Percentiles rank a stretch among this genome's conserved stretches.
Conservation (phyloP, 2,888 invertebrate genomes). For the Pelosia muscerda region DNA sequence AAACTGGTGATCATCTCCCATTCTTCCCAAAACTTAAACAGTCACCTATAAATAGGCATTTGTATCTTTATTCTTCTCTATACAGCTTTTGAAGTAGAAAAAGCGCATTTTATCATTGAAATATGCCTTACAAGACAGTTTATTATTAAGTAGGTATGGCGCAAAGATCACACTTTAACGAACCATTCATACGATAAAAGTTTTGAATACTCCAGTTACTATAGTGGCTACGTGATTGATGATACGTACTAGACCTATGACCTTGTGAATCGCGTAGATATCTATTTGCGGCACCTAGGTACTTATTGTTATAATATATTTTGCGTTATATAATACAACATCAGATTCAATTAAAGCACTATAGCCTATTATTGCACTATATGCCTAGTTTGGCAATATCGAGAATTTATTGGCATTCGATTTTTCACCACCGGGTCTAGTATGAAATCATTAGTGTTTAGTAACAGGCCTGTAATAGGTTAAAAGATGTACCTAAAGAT, state of each 20-base stretch:
- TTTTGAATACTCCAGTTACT: conserved; percentile 40
- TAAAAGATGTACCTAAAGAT: conserved; percentile 74
- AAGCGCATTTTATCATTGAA: conserved; percentile 13
- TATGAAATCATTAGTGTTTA: conserved; percentile 62
- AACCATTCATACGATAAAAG: conserved; percentile 33
- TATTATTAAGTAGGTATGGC: conserved; percentile 21
- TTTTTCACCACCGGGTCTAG: conserved; percentile 59
- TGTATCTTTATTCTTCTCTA: not conserved
- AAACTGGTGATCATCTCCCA: not conserved
- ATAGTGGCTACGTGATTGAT: conserved; percentile 41
- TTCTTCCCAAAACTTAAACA: no score
- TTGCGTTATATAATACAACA: conserved; percentile 34
- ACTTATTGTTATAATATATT: conserved; percentile 15
- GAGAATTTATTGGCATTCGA: conserved; percentile 37
- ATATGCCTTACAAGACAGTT: conserved; percentile 13
- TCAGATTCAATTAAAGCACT: conserved; percentile 36
- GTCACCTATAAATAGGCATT: not conserved
- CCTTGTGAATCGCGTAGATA: conserved; percentile 29
- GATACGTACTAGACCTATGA: conserved; percentile 32
- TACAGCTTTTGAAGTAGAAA: not conserved
- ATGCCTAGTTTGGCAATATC: conserved; percentile 43
- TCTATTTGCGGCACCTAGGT: conserved; percentile 2
- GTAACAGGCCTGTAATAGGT: conserved; percentile 67
- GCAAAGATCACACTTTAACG: conserved; percentile 28
- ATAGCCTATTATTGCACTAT: no score